Evolutionary conservation across 2,113 vertebrate species (phyloP).

Genomic region (Bothrops jararaca): DNA sequence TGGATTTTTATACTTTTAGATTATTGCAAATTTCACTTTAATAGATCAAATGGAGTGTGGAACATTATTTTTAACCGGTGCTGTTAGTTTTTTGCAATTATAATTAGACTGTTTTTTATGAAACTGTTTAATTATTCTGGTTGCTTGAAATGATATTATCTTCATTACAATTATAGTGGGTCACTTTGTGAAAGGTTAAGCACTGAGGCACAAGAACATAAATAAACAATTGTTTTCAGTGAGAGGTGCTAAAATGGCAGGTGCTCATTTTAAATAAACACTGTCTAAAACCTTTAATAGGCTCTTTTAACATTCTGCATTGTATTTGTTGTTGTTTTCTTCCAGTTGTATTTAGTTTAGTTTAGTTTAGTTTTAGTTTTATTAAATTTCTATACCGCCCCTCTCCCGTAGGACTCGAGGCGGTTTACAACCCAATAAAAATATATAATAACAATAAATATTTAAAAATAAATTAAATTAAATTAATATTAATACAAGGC

Average conservation of each 20-base stretch:
- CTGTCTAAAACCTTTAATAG: background rate
- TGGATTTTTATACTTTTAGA: background rate
- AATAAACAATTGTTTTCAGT: background rate
- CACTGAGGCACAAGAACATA: background rate
- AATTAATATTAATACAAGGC: too few relatives aligned
- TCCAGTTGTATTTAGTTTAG: background rate
- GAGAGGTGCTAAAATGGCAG: background rate
- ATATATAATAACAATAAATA: too few relatives aligned
- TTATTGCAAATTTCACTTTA: background rate
- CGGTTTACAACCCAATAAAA: too few relatives aligned
- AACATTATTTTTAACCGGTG: background rate
- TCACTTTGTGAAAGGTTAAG: background rate
- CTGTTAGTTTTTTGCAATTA: background rate
- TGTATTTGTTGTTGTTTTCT: slow-evolving; percentile 21
- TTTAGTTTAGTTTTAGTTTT: too few relatives aligned
- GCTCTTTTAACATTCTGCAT: background rate
- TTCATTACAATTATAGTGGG: background rate
- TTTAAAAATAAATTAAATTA: too few relatives aligned
- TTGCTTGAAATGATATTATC: background rate
- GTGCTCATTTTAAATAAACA: background rate
- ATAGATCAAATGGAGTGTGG: background rate
- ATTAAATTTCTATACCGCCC: too few relatives aligned
- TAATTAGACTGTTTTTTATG: background rate
- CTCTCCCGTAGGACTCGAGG: too few relatives aligned
- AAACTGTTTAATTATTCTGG: background rate